Base-by-base conservation (phyloP, 2,797 vertebrate species). In the Buphagus erythrorhynchus region DNA sequence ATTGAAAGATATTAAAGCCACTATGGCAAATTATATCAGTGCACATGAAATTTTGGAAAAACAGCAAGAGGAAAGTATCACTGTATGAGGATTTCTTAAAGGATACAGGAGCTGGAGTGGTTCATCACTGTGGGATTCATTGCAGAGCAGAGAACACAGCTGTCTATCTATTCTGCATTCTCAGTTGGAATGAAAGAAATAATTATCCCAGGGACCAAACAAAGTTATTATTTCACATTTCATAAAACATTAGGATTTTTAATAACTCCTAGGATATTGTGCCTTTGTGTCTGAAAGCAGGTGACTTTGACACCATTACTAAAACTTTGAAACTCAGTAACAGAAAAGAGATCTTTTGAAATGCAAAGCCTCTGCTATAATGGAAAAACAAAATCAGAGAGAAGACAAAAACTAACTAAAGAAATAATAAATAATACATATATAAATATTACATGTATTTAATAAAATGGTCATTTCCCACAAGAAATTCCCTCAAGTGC, bases 171-270 rank as follows among this genome's bases (percentile, higher is more conserved):
- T 51, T 87, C 84, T 58, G n/a, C 72, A 25, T 77, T 94, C 82
- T 49, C 78, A 77, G 49, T 24, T 43, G 48, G 49, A 88, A 71
- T 83, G 68, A 88, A 83, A 81, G 77, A 82, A 75, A 51, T 59
- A 74, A 65, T 88, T 91, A 77, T 82, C 43, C 31, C 9, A 18
- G 62, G 40, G 38, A 58, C 46, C 42, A 95, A 93, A 83, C 45
- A 63, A 86, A 83, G 54, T 72, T 63, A 54, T 67, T 63, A 76
- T 85, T 87, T 85, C 45, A 62, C 25, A 76, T 96, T 94, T 87
- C 68, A 71, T 83, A 90, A 82, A 76, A 63, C 55, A 67, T 77
- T 42, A 31, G 29, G 45, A 48, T 67, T 90, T 80, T 88, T 80
- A 95, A 81, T 92, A 86, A 83, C 55, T 78, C 38, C 66, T 81